phyloP scores from a whole-genome alignment of 2,797 vertebrate genomes.

The Chelonia mydas region DNA sequence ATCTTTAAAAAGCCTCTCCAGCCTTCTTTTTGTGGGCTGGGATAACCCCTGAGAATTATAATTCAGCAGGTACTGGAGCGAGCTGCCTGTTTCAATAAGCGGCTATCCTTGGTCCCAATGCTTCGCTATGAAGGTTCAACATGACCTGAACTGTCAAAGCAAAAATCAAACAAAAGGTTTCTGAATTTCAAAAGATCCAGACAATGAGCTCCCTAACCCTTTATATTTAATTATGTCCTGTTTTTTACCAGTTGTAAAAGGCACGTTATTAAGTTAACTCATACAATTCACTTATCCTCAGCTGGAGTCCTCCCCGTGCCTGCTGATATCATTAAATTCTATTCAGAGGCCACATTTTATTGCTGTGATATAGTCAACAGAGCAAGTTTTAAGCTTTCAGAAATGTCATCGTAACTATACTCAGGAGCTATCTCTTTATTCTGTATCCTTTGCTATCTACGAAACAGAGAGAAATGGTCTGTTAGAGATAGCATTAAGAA shows the following conservation, averaged over 20 bases:
- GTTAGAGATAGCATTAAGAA: background rate
- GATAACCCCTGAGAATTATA: background rate
- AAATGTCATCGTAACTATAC: fast-evolving
- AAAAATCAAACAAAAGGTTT: background rate
- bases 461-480: background rate
- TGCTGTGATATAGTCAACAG: background rate
- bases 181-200: background rate
- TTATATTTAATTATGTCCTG: background rate
- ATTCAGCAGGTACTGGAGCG: background rate
- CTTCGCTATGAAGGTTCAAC: background rate
- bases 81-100: background rate
- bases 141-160: background rate
- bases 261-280: background rate
- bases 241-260: no score
- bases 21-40: background rate
- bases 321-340: background rate
- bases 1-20: background rate
- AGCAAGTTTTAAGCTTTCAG: slow-evolving; percentile 11
- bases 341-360: background rate
- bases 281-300: background rate
- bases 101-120: background rate
- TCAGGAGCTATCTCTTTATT: background rate
- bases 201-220: background rate
- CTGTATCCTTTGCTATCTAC: background rate
- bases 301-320: background rate